Evolutionary conservation across 2,797 vertebrate species (phyloP), one percentile per base, ranked within the genome.

Genomic region (Microcaecilia unicolor): DNA sequence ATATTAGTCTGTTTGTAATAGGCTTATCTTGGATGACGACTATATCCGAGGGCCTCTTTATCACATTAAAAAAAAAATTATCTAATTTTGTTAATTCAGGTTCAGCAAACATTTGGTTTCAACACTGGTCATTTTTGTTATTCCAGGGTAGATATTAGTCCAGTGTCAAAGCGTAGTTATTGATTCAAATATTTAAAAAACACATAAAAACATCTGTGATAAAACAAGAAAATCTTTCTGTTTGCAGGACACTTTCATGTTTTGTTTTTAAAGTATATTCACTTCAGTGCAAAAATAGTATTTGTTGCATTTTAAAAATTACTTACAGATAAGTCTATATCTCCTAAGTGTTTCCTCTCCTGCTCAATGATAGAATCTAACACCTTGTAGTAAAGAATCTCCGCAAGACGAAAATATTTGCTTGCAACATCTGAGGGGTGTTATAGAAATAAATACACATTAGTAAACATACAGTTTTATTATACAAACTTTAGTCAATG

Each of bases 311-410:
- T 22, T 40, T 17, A 37, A 48, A 18, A 38, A 59, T 51, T 54
- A 80, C 90, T 90, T 80, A 97, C 93, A 33, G 93, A 92, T 49
- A 97, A 77, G 52, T 96, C 93, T 1, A 59, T 54, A 3, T 90
- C 85, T 51, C 91, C 90, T 43, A 97, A 72, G 10, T 90, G 82
- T 70, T 63, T 90, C 70, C 83, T 91, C 61, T 97, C 93, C 35
- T 92, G 80, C 46, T 90, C 86, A 27, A 93, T 69, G 58, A 97
- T 64, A 18, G 86, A 80, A 67, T 97, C 93, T 61, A 97, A 56
- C 17, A 89, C 89, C 67, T 91, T 87, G 74, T 92, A 96, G 70
- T 97, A 97, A 3, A 97, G 83, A 22, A 83, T 83, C 64, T 97
- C 90, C 3, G 91, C 87, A 58, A 87, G 76, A 43, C 76, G 74